Base-by-base conservation (phyloP, 2,113 vertebrate genomes). In the Penelope pileata region DNA sequence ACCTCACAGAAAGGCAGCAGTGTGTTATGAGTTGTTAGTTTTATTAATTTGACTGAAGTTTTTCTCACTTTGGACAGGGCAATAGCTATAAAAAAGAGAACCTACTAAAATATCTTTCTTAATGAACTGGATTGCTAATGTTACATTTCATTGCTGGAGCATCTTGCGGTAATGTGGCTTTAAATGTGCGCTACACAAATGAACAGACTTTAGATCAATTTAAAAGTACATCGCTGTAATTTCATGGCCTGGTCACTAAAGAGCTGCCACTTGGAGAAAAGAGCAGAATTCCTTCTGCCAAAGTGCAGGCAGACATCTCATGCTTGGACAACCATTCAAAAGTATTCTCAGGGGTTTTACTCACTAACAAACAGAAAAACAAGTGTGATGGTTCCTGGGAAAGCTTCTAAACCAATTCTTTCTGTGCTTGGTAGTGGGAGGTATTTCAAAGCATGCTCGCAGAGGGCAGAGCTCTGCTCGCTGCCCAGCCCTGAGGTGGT, bases 51-150 rank as follows among this genome's bases (percentile, higher is more conserved):
- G 63, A 92, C 91, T 77, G 82, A 85, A 59, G 66, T 73, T 95
- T 95, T 90, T 87, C 90, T 96, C 87, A 69, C 72, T 79, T 90
- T 70, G 77, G 88, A 48, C 69, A 78, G 68, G 51, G 74, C 83
- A 95, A 93, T 94, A 86, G 80, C 92, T 94, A 86, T 95, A 81
- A 95, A 92, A 94, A 91, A 89, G 85, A 90, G 54, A 95, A 83
- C 47, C 79, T 79, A 67, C 91, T 94, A 78, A 94, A 95, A 95
- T 86, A 94, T 24, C 78, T 47, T 91, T 94, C 92, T 91, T 95
- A 97, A 96, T 95, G 93, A 94, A 91, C 85, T 83, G 87, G 93
- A 95, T 91, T 91, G 85, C 82, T 90, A 77, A 96, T 84, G 83
- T 82, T 85, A 62, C 90, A 91, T 95, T 94, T 92, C 91, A 91